Base-by-base conservation (phyloP, 2,888 invertebrate genomes). In the Parnassius mnemosyne region DNA sequence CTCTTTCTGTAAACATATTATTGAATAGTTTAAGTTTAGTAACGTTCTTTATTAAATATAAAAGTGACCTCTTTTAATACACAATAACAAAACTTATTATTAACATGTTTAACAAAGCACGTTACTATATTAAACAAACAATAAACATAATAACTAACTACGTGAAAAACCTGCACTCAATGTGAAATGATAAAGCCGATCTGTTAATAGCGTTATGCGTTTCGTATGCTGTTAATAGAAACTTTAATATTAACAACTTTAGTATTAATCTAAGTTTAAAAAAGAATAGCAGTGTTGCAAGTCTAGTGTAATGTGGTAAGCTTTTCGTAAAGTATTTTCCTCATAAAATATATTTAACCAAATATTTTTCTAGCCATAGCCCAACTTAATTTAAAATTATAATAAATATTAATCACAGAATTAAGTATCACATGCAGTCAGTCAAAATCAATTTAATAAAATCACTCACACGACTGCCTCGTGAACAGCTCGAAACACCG, bases 371-470 rank as follows among this genome's bases (percentile, higher is more conserved):
- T 47, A 49, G 34, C 34, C 34, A 34, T 7, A 5, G 34, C 34
- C n/a, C 13, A 49, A n/a, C 13, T 10, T 12, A 13, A 49, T 9
- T 51, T 16, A 51, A 3, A 9, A 13, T 51, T 34, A 9, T 10
- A 25, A 34, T 11, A 53, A 7, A 46, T 43, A 16, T 42, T 10
- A 3, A 55, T 34, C 34, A 34, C 34, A 34, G 34, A 34, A 9
- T 16, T 42, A 53, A 5, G 12, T 9, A 3, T 20, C 2, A 57
- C 74, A 74, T 75, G 74, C 74, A 56, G 66, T 72, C 67, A 71
- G 57, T 66, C 54, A 44, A 65, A 69, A 69, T 64, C n/a, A 58
- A 62, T 61, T 16, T 55, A 34, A 59, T 61, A 65, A 69, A 72
- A 59, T 71, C 70, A 73, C 74, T 72, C 70, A 68, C 67, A 55